These are phyloP conservation scores for Lutraria lutraria DNA, from an alignment of 2,888 invertebrate species.

Conservation along the genomic window DNA sequence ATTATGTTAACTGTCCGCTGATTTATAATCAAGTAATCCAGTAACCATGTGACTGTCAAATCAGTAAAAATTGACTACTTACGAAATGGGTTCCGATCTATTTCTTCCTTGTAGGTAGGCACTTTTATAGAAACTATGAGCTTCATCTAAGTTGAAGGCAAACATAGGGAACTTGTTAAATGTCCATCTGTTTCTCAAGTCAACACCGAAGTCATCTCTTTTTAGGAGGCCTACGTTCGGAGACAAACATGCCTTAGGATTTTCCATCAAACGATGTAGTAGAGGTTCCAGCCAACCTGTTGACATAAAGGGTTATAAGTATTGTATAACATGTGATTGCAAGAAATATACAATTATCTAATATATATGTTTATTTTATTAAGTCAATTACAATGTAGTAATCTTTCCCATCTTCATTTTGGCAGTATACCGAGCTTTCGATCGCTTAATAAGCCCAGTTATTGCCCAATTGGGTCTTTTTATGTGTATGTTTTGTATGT, in stretches of 20 bases:
- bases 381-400: too few species aligned
- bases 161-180: constrained; percentile 46
- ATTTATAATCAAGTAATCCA: too few species aligned
- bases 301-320: background rate
- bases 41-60: too few species aligned
- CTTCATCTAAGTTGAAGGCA: constrained; percentile 41
- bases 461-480: too few species aligned
- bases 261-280: constrained; percentile 35
- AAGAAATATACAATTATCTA: too few species aligned
- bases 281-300: constrained; percentile 57
- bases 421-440: too few species aligned
- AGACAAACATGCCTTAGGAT: constrained; percentile 44
- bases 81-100: constrained; percentile 43
- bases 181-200: constrained; percentile 30
- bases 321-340: background rate
- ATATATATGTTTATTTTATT: too few species aligned
- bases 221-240: constrained; percentile 47
- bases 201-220: constrained; percentile 39
- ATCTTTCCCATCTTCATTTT: too few species aligned
- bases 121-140: constrained; percentile 30
- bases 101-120: constrained; percentile 28
- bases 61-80: background rate
- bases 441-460: too few species aligned
- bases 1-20: too few species aligned
- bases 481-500: too few species aligned